Conservation (phyloP, 2,113 vertebrate species). For the Proterorhinus semilunaris region DNA sequence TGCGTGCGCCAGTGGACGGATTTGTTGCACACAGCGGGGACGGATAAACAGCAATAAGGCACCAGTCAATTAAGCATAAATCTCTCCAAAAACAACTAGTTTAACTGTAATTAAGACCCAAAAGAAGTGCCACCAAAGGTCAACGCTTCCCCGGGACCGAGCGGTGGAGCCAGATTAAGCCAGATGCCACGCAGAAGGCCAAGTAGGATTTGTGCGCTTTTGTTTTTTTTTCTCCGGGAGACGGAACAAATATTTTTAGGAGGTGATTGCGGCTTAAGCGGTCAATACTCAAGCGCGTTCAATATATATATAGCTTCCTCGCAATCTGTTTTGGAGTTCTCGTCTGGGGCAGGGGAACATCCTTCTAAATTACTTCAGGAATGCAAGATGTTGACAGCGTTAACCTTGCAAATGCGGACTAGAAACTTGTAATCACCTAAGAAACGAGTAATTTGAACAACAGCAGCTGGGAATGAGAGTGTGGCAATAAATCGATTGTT, state of each 20-base stretch:
- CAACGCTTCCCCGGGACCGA: constrained; percentile 45
- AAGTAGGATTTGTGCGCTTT: constrained; percentile 49
- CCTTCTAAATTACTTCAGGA: background rate
- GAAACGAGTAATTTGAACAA: background rate
- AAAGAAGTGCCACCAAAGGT: constrained; percentile 29
- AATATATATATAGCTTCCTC: constrained; percentile 23
- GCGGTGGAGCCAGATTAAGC: constrained; percentile 58
- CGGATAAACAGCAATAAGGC: constrained; percentile 54
- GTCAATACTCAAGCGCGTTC: constrained; percentile 22
- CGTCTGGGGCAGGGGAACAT: constrained; percentile 15
- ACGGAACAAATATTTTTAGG: constrained; percentile 33
- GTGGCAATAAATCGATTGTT: no score
- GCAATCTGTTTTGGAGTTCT: constrained; percentile 21
- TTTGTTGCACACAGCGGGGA: constrained; percentile 46
- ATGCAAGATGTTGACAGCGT: constrained; percentile 7
- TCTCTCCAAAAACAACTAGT: constrained; percentile 62
- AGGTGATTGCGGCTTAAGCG: constrained; percentile 31
- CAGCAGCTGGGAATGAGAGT: constrained; percentile 7
- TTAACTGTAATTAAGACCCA: constrained; percentile 67
- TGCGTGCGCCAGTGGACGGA: constrained; percentile 32
- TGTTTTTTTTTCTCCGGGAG: constrained; percentile 54
- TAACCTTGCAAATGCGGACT: constrained; percentile 4
- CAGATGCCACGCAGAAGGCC: constrained; percentile 38
- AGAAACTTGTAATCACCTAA: constrained; percentile 17
- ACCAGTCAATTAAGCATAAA: constrained; percentile 69